Conservation (phyloP, 2,797 vertebrate species). For the Molothrus ater region DNA sequence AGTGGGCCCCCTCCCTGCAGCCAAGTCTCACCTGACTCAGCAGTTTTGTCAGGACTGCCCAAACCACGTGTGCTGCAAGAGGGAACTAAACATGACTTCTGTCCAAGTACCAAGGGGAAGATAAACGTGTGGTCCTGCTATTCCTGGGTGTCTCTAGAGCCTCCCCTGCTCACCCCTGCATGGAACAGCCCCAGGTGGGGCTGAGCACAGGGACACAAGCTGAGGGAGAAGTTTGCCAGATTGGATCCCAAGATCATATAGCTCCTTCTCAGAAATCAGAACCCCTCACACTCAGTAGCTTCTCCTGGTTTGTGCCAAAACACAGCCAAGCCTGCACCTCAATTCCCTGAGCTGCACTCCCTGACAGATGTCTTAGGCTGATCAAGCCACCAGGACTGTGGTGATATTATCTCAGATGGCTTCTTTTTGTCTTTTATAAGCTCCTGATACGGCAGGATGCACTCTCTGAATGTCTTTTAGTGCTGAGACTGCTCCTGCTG, state of each 20-base stretch:
- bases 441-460: neutral
- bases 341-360: neutral
- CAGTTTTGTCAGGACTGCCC: neutral
- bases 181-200: neutral
- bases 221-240: neutral
- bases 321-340: neutral
- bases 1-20: neutral
- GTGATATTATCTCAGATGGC: neutral
- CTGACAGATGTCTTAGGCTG: neutral
- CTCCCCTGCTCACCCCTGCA: neutral
- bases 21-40: neutral
- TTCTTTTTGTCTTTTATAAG: neutral
- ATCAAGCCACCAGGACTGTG: neutral
- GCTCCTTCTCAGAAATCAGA: neutral
- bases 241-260: neutral
- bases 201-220: neutral
- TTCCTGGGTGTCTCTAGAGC: neutral
- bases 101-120: no score
- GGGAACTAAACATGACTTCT: accelerated
- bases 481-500: neutral
- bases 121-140: accelerated
- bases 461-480: neutral
- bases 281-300: neutral
- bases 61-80: neutral
- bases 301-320: neutral